Base-by-base conservation (phyloP, 2,888 invertebrate species). In the Alloplasta piceator region DNA sequence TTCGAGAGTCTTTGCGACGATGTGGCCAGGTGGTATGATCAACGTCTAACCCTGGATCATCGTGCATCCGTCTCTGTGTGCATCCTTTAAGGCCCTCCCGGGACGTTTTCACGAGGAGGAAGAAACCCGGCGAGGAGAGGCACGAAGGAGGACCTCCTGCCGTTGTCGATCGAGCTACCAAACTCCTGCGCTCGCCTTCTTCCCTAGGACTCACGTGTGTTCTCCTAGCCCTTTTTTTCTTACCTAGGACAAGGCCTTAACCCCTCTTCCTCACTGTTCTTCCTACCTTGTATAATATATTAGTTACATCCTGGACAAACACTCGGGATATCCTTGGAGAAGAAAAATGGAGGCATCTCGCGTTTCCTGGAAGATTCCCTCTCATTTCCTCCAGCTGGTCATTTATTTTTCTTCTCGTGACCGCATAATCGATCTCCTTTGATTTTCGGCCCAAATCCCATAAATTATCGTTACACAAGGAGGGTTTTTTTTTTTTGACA, bases 21-120 rank as follows among this genome's bases (percentile, higher is more conserved):
- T 26, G 1, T 26, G 77, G 76, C 86, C 88, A 88, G 88, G 88
- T 89, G 89, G 84, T 76, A 85, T 87, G 88, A 89, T 89, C 86
- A 86, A 87, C 84, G 85, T 83, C 55, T 61, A 77, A 87, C 87
- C 88, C 88, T 84, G 71, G 64, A 41, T 26, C 26, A 88, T 79
- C 76, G 74, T n/a, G n/a, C n/a, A n/a, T 66, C 78, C 41, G 58
- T 68, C 67, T 67, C 64, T 75, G 46, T 56, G 14, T 71, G 41
- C 56, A 6, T 41, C 16, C 58, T 48, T 48, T 48, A 5, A 50
- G 63, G 78, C 63, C 76, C 76, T 60, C 75, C 75, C 66, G 78
- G 79, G 52, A 82, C 60, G 77, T 70, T 79, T 46, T 46, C 12
- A 43, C 56, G 61, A 61, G 71, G 64, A 71, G 60, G 66, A 55